Base-by-base conservation (phyloP, 2,888 invertebrate species). In the Drosophila rellima region DNA sequence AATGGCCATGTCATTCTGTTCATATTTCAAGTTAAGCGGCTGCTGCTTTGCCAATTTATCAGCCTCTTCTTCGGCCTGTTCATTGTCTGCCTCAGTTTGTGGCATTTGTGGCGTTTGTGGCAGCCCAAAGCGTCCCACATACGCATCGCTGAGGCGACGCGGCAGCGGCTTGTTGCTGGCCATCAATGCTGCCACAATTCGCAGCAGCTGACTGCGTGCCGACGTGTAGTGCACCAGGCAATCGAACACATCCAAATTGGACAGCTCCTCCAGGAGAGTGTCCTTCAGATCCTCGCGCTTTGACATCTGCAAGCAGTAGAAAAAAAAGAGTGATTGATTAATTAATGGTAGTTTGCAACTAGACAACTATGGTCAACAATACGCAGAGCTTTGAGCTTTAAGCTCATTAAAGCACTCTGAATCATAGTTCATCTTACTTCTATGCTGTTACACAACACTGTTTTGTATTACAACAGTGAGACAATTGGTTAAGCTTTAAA, bases 271-370 rank as follows among this genome's bases (percentile, higher is more conserved):
- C 35, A 91, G 78, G 2, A 93, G 77, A 62, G 92, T 90, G 48
- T 91, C 90, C 65, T 87, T 90, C 1, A 92, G 65, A 2, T 84
- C 78, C 23, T 89, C 88, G 17, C 74, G 73, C 60, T 80, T 70
- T 3, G 92, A 90, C 91, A 92, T 92, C 92, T 92, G 62, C 0
- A 70, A n/a, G n/a, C n/a, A n/a, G n/a, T n/a, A n/a, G n/a, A n/a
- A n/a, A n/a, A n/a, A n/a, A n/a, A n/a, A n/a, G n/a, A n/a, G n/a
- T n/a, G n/a, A n/a, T n/a, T n/a, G n/a, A 23, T 26, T 17, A 17
- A 35, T 13, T n/a, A 23, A 20, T 15, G 1, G 1, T 7, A 18
- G 7, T 13, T n/a, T 0, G 8, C 10, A 48, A 18, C 2, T 44
- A 42, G 44, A n/a, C 7, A 23, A n/a, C 23, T n/a, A 44, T 15